Evolutionary conservation across 30 jellyfish, hydroid and myxozoan species (phyloP).

Genomic region (Hydractinia echinata): DNA sequence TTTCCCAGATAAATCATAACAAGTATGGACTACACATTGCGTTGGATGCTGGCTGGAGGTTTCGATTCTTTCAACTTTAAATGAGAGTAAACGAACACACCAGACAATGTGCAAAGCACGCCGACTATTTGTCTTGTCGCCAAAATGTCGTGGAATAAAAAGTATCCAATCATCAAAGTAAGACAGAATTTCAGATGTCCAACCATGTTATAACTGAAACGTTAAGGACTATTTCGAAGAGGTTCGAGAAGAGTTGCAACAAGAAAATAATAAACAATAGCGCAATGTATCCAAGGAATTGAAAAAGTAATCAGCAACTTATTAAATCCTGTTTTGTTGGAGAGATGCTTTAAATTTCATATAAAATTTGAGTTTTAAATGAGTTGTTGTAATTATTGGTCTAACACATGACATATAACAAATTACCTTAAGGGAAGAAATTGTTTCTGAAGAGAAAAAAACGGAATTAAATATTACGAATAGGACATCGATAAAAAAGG

Average conservation of each 20-base stretch:
- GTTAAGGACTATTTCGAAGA: neutral
- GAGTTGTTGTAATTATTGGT: too few relatives aligned
- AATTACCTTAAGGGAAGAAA: too few relatives aligned
- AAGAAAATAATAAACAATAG: neutral
- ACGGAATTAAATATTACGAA: too few relatives aligned
- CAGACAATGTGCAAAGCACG: slow-evolving; percentile 58
- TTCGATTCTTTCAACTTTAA: slow-evolving; percentile 57
- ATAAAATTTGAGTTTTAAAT: too few relatives aligned
- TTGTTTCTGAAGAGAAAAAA: too few relatives aligned
- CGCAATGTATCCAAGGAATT: too few relatives aligned
- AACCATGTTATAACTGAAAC: slow-evolving; percentile 73
- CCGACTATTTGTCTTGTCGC: slow-evolving; percentile 60
- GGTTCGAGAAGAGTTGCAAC: neutral
- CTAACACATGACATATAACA: too few relatives aligned
- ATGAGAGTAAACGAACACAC: slow-evolving; percentile 57
- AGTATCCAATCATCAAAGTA: slow-evolving; percentile 63
- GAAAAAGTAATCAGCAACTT: too few relatives aligned
- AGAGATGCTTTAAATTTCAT: too few relatives aligned
- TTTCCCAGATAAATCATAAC: too few relatives aligned
- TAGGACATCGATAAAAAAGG: too few relatives aligned
- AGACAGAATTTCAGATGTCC: slow-evolving; percentile 82
- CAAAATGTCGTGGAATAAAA: slow-evolving; percentile 57
- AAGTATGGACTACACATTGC: neutral
- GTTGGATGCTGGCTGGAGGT: slow-evolving; percentile 7
- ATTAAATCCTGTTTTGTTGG: too few relatives aligned